Evolutionary conservation across 2,797 vertebrate species (phyloP).

Genomic region (Toxotes lorentzi): DNA sequence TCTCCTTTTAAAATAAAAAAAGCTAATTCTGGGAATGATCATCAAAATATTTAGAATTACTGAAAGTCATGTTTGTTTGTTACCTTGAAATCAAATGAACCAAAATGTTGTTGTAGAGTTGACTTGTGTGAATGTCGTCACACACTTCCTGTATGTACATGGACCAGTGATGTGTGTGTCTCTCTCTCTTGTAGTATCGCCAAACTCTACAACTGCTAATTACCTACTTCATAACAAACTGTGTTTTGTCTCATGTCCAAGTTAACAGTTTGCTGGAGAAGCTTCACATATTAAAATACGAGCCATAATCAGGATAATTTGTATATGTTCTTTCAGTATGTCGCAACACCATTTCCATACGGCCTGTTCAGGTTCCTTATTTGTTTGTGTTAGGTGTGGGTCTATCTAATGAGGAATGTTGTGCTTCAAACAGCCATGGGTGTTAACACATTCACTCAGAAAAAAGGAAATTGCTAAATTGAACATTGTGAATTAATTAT

Average conservation of each 20-base stretch:
- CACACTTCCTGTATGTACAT: background rate
- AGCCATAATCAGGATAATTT: background rate
- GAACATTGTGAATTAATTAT: background rate
- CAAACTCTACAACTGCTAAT: background rate
- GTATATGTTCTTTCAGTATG: background rate
- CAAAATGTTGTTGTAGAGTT: background rate
- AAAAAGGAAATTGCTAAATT: background rate
- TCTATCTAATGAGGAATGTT: background rate
- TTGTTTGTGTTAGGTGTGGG: background rate
- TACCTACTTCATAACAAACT: background rate
- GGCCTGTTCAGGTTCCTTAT: background rate
- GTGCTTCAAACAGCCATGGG: background rate
- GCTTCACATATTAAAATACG: background rate
- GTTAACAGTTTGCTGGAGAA: background rate
- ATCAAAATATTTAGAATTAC: background rate
- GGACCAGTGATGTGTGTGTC: background rate
- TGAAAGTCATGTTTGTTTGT: conserved; percentile 1
- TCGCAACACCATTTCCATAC: background rate
- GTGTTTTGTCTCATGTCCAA: background rate
- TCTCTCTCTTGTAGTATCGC: too few relatives aligned
- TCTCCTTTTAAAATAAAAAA: background rate
- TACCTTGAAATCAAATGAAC: background rate
- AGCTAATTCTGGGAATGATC: background rate
- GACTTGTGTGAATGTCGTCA: background rate
- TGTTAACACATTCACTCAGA: background rate